Base-by-base conservation (phyloP, 2,888 invertebrate species). In the Pristionchus mayeri region DNA sequence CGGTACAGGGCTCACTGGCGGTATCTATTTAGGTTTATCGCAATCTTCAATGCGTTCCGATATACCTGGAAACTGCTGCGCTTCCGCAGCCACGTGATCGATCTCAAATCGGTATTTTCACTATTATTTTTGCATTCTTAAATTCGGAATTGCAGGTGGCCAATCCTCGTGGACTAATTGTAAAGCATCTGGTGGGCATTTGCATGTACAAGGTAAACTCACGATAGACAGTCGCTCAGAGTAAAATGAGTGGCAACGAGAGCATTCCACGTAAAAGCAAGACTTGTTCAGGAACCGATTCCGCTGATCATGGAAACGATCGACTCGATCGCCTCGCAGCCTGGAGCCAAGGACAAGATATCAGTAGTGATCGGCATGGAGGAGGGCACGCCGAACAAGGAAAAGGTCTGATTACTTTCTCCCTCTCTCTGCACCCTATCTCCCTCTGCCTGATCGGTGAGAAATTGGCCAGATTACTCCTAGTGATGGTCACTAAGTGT, bases 341-440 rank as follows among this genome's bases (percentile, higher is more conserved):
- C 90, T 13, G 84, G 88, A 63, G 89, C 90, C n/a, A 80, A 71
- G 40, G 85, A 86, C 13, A 91, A 90, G 54, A 89, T 91, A 78
- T 87, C 89, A 21, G 87, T 88, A 40, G 78, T 91, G 7, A 85
- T 90, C 76, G 91, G 91, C 84, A 90, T 91, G 90, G 91, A 91
- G 85, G 89, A 87, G 67, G 90, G 90, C 44, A 91, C 91, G 37
- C 90, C 91, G 1, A 89, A 91, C 75, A 90, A 90, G 71, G 90
- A 90, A 85, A 85, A 87, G 86, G 90, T 90, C 71, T 54, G 85
- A 24, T 9, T 44, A 44, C 44, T 9, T 6, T 44, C 13, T 44
- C 13, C 44, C 6, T 44, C 44, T 44, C 44, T 9, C 13, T 44
- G 44, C 13, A n/a, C n/a, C n/a, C n/a, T n/a, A n/a, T n/a, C n/a